These are phyloP conservation scores for Chironex yamaguchii DNA, from an alignment of 30 jellyfish, hydroid and myxozoan genomes.

Conservation along the genomic window DNA sequence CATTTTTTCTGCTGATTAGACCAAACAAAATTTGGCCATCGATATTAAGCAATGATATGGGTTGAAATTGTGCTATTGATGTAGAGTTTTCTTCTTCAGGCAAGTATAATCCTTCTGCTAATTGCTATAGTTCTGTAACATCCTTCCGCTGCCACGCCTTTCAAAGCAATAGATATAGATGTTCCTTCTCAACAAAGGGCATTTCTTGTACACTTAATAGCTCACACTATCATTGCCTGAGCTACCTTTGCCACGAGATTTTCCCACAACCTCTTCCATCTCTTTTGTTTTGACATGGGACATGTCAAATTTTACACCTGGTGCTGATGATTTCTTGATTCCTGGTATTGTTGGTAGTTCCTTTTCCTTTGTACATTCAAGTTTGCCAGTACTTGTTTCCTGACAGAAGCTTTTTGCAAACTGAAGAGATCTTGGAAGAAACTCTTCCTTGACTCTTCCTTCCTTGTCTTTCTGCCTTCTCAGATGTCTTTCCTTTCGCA, in stretches of 20 bases:
- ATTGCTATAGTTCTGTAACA: not conserved
- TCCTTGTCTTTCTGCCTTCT: no score
- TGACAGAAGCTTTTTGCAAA: no score
- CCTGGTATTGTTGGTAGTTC: not conserved
- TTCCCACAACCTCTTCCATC: not conserved
- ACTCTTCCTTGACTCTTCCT: no score
- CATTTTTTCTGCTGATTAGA: not conserved
- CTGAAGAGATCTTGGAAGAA: no score
- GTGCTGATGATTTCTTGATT: not conserved
- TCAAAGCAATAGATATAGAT: not conserved
- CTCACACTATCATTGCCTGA: not conserved
- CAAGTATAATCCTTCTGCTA: not conserved
- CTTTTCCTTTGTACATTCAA: no score
- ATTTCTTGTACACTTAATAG: not conserved
- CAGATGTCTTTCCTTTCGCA: no score
- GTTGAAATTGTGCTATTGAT: no score
- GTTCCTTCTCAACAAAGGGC: not conserved
- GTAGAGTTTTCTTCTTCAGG: not conserved
- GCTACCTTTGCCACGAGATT: not conserved
- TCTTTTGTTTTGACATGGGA: not conserved
- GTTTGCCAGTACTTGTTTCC: no score
- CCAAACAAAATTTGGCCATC: not conserved
- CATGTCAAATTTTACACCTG: not conserved
- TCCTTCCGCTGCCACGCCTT: not conserved
- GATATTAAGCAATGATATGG: conserved; percentile 6